Evolutionary conservation across 1,140 invertebrate genomes (phyloP).

Genomic region (Trichonephila clavipes): DNA sequence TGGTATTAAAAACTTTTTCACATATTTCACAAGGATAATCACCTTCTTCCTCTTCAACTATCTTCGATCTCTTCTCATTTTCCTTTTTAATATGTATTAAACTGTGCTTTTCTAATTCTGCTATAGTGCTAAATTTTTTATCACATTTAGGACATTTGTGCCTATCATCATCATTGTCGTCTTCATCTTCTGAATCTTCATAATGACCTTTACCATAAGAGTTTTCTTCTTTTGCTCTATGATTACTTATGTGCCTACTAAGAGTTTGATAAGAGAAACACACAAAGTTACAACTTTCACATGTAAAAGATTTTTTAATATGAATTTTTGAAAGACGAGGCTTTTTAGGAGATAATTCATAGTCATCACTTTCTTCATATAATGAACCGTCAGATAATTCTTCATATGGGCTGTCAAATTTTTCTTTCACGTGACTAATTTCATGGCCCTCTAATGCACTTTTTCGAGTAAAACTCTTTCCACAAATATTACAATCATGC

Average conservation of each 20-base stretch:
- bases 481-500: constrained; percentile 61
- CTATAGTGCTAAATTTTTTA: background rate
- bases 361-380: constrained; percentile 48
- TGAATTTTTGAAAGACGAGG: constrained; percentile 10
- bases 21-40: constrained; percentile 54
- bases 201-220: background rate
- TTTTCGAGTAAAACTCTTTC: constrained; percentile 54
- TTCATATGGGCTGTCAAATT: constrained; percentile 4
- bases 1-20: background rate
- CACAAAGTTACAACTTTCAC: constrained; percentile 57
- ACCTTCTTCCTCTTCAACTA: background rate
- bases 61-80: background rate
- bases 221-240: constrained; percentile 30
- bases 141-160: background rate
- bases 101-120: background rate
- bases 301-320: constrained; percentile 1
- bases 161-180: background rate
- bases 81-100: background rate
- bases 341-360: background rate
- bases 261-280: constrained; percentile 45
- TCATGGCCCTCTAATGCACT: constrained; percentile 54
- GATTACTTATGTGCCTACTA: constrained; percentile 11
- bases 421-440: constrained; percentile 5
- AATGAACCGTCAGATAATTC: background rate
- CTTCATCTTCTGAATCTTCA: background rate